Evolutionary conservation across 1,140 invertebrate genomes (phyloP).

Genomic region (Apocrypta bakeri): DNA sequence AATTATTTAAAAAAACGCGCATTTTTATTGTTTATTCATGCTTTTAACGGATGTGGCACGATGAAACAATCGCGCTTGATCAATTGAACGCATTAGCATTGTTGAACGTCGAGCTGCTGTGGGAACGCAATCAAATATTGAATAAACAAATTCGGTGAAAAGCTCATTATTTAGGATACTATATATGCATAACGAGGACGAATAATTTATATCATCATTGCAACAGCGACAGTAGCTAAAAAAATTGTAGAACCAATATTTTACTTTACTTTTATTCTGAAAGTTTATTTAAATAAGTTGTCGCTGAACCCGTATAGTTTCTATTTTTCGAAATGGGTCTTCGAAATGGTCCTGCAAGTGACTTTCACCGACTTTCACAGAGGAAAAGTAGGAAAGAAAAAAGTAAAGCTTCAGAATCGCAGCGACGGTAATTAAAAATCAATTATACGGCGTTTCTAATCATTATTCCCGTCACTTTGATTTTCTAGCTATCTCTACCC

Average conservation of each 20-base stretch:
- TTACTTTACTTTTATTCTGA: no score
- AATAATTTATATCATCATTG: neutral
- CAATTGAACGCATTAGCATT: neutral
- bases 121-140: constrained; percentile 2
- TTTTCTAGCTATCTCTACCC: neutral
- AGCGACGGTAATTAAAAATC: constrained; percentile 19
- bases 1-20: neutral
- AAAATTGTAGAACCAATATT: neutral
- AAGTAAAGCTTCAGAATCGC: neutral
- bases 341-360: neutral
- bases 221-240: neutral
- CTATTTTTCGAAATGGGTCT: neutral
- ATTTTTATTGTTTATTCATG: neutral
- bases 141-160: neutral
- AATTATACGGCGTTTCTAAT: constrained; percentile 8
- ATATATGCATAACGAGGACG: neutral
- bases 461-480: constrained; percentile 17
- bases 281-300: neutral
- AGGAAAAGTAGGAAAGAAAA: neutral
- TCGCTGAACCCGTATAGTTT: neutral
- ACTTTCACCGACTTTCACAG: neutral
- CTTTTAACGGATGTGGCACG: neutral
- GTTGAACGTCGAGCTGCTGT: neutral
- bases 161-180: neutral
- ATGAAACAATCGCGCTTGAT: neutral